phyloP scores from a whole-genome alignment of 2,888 invertebrate genomes.

The Ectobius pallidus region DNA sequence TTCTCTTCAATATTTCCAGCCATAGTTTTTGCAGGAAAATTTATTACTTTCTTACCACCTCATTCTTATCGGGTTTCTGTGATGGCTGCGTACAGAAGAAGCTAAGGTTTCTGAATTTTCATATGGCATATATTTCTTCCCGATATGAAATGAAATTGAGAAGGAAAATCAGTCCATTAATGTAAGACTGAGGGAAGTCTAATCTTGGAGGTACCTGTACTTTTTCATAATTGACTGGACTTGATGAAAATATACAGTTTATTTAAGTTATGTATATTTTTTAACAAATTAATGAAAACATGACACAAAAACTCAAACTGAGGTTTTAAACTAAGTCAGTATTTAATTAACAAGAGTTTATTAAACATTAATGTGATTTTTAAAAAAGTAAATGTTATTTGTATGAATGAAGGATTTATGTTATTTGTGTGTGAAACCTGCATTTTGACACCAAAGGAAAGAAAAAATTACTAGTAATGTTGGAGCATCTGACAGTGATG shows the following conservation, averaged over 20 bases:
- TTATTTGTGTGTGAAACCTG: conserved; percentile 19
- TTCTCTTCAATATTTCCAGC: no score
- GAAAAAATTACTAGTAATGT: conserved; percentile 16
- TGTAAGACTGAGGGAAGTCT: no score
- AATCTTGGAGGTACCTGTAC: no score
- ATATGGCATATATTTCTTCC: no score
- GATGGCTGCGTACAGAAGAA: no score
- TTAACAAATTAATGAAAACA: conserved; percentile 25
- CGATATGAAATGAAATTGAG: no score
- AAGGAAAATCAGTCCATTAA: no score
- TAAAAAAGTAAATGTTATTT: conserved; percentile 31
- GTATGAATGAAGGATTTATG: conserved; percentile 23
- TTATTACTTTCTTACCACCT: no score
- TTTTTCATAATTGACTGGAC: no score
- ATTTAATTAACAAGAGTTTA: conserved; percentile 33
- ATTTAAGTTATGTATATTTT: conserved; percentile 13
- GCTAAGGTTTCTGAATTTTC: no score
- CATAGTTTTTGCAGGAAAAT: no score
- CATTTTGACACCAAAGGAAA: conserved; percentile 41
- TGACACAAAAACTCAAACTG: conserved; percentile 29
- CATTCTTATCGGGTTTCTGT: no score
- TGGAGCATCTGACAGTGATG: conserved; percentile 23
- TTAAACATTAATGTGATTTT: conserved; percentile 25
- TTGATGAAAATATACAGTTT: not conserved
- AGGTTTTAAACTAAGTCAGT: conserved; percentile 37